phyloP scores from a whole-genome alignment of 2,888 invertebrate genomes.

The Metopia argyrocephala region DNA sequence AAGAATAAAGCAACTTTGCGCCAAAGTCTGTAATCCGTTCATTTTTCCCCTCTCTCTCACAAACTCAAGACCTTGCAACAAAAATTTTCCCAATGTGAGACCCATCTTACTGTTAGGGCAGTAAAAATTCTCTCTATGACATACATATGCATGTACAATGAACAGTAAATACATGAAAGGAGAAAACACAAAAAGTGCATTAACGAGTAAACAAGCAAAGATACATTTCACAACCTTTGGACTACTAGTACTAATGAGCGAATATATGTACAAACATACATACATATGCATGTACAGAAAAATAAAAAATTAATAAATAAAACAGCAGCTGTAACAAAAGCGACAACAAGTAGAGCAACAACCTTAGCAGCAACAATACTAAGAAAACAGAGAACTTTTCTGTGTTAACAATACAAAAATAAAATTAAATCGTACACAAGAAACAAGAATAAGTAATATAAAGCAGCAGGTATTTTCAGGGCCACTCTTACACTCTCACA shows the following conservation, averaged over 20 bases:
- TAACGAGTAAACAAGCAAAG: slow-evolving; percentile 69
- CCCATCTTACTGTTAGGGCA: too few species aligned
- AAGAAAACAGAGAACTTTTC: background rate
- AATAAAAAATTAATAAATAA: background rate
- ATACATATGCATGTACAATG: slow-evolving; percentile 19
- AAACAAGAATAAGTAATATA: background rate
- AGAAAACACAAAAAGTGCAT: slow-evolving; percentile 73
- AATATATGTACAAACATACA: background rate
- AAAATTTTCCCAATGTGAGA: too few species aligned
- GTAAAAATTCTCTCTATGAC: too few species aligned
- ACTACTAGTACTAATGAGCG: slow-evolving; percentile 53
- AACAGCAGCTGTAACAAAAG: background rate
- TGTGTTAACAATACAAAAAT: slow-evolving; percentile 14
- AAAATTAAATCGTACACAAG: slow-evolving; percentile 12
- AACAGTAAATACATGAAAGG: too few species aligned
- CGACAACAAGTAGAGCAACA: slow-evolving; percentile 31
- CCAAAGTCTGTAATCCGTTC: too few species aligned
- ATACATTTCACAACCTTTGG: slow-evolving; percentile 62
- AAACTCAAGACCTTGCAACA: too few species aligned
- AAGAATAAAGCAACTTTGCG: too few species aligned
- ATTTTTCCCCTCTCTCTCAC: too few species aligned
- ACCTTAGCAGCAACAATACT: background rate
- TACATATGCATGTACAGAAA: slow-evolving; percentile 17
- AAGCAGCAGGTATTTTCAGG: slow-evolving; percentile 33
- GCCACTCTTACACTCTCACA: background rate